Evolutionary conservation across 2,113 vertebrate species (phyloP).

Genomic region (Eulemur rufifrons): DNA sequence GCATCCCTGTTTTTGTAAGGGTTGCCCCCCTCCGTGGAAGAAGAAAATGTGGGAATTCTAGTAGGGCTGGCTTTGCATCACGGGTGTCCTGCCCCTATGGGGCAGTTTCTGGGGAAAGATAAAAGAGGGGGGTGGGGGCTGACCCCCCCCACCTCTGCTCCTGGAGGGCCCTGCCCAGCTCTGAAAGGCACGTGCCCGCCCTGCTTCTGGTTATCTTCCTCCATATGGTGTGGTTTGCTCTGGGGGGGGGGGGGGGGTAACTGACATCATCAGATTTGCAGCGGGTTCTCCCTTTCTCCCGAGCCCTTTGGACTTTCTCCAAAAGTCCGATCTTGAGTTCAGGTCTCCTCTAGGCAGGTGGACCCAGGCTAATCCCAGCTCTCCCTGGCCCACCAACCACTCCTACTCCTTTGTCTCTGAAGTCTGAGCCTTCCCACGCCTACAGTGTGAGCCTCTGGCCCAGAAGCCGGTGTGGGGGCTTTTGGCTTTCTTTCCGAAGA

Average conservation of each 20-base stretch:
- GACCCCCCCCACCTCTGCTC: background rate
- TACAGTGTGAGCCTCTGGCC: background rate
- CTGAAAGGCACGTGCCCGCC: background rate
- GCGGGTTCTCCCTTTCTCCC: rapidly evolving
- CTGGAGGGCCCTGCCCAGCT: background rate
- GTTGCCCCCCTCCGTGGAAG: rapidly evolving
- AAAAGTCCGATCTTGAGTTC: background rate
- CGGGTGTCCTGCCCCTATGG: background rate
- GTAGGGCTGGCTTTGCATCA: background rate
- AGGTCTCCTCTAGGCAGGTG: background rate
- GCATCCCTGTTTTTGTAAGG: background rate
- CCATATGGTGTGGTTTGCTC: background rate
- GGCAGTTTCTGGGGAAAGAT: background rate
- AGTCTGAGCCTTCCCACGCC: constrained; percentile 56
- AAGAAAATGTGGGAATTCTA: background rate
- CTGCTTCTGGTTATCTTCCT: background rate
- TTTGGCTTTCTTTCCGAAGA: constrained; percentile 50
- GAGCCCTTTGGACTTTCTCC: background rate
- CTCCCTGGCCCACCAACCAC: background rate
- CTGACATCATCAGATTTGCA: background rate
- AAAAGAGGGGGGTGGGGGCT: background rate
- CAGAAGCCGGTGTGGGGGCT: constrained; percentile 31
- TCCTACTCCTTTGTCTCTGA: constrained; percentile 53
- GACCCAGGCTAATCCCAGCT: background rate
- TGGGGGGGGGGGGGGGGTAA: background rate